These are phyloP conservation scores for Leistus spinibarbis DNA, from an alignment of 2,888 invertebrate genomes.

Conservation along the genomic window DNA sequence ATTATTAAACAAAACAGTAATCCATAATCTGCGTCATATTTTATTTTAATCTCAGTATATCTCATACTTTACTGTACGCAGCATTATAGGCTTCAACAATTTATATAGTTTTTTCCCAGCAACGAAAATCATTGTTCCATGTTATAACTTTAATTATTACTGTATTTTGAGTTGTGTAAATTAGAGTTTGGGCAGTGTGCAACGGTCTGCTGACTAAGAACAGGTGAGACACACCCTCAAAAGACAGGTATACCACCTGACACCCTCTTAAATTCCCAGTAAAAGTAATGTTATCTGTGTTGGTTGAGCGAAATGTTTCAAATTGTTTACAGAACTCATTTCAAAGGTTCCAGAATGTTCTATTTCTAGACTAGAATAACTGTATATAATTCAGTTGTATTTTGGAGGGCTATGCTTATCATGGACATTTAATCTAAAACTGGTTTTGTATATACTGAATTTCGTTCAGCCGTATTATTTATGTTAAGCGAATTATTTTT, in stretches of 20 bases:
- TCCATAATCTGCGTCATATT: background rate
- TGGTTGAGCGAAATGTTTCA: background rate
- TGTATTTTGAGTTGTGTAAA: background rate
- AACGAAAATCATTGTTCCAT: background rate
- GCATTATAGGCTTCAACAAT: background rate
- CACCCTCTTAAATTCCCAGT: background rate
- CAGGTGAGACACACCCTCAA: conserved; percentile 10
- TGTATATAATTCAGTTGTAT: too few relatives aligned
- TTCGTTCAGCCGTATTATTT: too few relatives aligned
- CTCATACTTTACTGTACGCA: background rate
- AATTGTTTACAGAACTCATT: background rate
- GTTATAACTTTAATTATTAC: background rate
- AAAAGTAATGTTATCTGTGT: background rate
- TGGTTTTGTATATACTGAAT: too few relatives aligned
- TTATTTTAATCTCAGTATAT: background rate
- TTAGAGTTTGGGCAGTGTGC: background rate
- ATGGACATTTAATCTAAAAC: too few relatives aligned
- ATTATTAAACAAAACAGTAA: background rate
- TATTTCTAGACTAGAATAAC: too few relatives aligned
- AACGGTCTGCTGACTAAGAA: conserved; percentile 5
- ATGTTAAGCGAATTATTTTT: too few relatives aligned
- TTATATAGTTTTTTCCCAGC: background rate
- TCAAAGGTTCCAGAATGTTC: background rate
- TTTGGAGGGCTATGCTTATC: too few relatives aligned
- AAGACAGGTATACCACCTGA: conserved; percentile 16